phyloP scores from a whole-genome alignment of 2,113 vertebrate species.

The Nymphicus hollandicus region DNA sequence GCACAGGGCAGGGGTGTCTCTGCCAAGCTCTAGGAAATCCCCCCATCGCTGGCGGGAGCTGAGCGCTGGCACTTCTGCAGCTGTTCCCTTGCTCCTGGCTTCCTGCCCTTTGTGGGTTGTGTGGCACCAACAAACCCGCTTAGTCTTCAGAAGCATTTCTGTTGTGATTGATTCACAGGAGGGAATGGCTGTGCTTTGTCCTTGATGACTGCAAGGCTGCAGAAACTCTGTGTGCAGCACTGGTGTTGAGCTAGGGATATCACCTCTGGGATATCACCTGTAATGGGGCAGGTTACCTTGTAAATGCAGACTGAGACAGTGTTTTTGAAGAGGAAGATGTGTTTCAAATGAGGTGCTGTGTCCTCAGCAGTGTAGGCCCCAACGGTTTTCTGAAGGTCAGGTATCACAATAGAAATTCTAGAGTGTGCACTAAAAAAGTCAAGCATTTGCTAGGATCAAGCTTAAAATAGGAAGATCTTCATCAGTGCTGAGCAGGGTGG shows the following conservation, averaged over 20 bases:
- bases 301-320: not conserved
- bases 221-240: accelerated
- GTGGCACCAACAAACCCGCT: not conserved
- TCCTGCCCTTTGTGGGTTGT: accelerated
- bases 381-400: not conserved
- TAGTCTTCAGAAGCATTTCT: accelerated
- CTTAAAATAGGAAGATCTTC: not conserved
- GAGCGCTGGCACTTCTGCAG: not conserved
- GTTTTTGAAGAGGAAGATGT: not conserved
- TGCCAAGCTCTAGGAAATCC: not conserved
- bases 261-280: not conserved
- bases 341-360: not conserved
- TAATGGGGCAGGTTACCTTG: not conserved
- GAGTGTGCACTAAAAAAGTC: not conserved
- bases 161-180: not conserved
- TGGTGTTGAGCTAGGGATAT: not conserved
- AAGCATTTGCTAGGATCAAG: not conserved
- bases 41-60: not conserved
- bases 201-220: not conserved
- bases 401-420: not conserved
- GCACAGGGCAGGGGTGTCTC: accelerated
- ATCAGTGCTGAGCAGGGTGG: not conserved
- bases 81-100: not conserved
- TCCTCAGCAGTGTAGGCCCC: not conserved
- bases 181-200: not conserved